Base-by-base conservation (phyloP, 2,888 invertebrate genomes). In the Xylota segnis region DNA sequence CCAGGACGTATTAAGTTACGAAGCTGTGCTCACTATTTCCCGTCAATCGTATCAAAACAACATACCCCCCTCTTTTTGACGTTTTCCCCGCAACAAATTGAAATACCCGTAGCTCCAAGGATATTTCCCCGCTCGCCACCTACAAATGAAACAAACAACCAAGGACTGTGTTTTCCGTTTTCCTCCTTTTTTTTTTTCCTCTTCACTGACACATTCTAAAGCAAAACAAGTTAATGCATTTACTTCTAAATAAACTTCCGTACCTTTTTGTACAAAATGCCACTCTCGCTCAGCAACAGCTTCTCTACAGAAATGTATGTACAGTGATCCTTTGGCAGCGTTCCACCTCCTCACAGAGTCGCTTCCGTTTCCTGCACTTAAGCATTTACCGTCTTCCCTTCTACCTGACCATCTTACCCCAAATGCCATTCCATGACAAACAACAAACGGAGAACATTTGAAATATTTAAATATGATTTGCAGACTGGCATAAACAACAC, bases 401-500 rank as follows among this genome's bases (percentile, higher is more conserved):
- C 54, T 66, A 50, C 70, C 59, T 75, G 79, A 65, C 58, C 59
- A 68, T 59, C 50, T 66, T 43, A n/a, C 50, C 45, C 75, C 54
- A 61, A 72, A 66, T 65, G 45, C 66, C 18, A 56, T 78, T 74
- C 50, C 56, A 43, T 56, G 58, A 65, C 68, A 74, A 78, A 79
- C 74, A 79, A 79, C 74, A 68, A 78, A 74, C 63, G 68, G 50
- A 43, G 37, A 70, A 43, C 83, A 83, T 74, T 83, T 79, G 83
- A 79, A 83, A 84, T 84, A 84, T 84, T 84, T 84, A 84, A 84
- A 83, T 79, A 75, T 75, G 74, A 75, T 79, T 79, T 65, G 18
- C 43, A 75, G 79, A 75, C 79, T 63, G 61, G 45, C 34, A 83
- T 65, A 61, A 82, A 68, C 83, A 79, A 61, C 50, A 54, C n/a